Percentiles rank a stretch among this genome's conserved stretches.
phyloP scores from a whole-genome alignment of 1,140 invertebrate species.

The Drosophila pachea region DNA sequence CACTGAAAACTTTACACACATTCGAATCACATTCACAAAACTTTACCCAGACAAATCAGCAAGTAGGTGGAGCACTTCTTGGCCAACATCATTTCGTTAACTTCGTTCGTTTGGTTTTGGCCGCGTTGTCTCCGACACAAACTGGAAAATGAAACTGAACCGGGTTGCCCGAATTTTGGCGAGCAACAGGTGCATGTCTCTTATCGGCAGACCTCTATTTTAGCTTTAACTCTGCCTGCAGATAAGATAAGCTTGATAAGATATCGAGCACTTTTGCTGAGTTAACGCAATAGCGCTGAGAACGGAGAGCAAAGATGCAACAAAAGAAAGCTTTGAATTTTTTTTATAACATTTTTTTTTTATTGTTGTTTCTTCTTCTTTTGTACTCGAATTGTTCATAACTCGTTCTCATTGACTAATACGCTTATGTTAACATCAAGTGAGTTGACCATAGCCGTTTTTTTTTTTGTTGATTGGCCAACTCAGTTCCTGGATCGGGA shows the following conservation, averaged over 20 bases:
- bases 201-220: conserved; percentile 42
- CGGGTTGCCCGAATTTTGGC: conserved; percentile 48
- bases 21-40: conserved; percentile 22
- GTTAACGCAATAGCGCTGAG: conserved; percentile 38
- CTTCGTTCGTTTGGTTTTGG: conserved; percentile 32
- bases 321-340: conserved; percentile 11
- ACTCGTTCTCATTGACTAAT: conserved; percentile 70
- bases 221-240: conserved; percentile 28
- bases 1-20: conserved; percentile 26
- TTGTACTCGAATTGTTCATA: conserved; percentile 71
- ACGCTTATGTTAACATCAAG: conserved; percentile 60
- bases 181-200: conserved; percentile 53
- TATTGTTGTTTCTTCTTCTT: conserved; percentile 54
- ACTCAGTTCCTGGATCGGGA: conserved; percentile 49
- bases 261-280: not conserved
- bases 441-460: conserved; percentile 38
- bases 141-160: conserved; percentile 68
- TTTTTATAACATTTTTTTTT: conserved; percentile 25
- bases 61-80: conserved; percentile 74
- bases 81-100: conserved; percentile 62
- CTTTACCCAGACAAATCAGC: conserved; percentile 76
- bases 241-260: conserved; percentile 47
- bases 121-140: conserved; percentile 45
- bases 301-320: conserved; percentile 5
- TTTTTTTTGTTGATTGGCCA: conserved; percentile 35